Evolutionary conservation across 2,797 vertebrate genomes (phyloP).

Genomic region (Coccyzus lansbergi): DNA sequence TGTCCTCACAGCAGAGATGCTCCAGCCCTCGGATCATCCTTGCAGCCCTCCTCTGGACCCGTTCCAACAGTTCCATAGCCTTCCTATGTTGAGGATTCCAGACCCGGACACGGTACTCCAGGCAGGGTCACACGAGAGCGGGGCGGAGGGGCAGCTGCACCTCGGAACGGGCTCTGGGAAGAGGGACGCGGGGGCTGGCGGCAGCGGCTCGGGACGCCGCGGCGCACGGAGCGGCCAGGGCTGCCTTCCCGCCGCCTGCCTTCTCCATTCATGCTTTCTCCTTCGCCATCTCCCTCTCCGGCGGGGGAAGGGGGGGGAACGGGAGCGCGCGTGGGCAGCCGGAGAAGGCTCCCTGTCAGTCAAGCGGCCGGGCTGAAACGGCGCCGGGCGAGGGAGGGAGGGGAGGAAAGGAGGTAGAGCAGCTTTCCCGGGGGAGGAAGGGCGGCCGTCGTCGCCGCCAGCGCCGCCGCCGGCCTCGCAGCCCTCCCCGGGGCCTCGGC

Average conservation of each 20-base stretch:
- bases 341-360: constrained; percentile 76
- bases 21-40: no score
- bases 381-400: constrained; percentile 40
- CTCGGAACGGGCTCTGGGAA: no score
- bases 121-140: no score
- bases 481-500: constrained; percentile 20
- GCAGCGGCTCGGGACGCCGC: no score
- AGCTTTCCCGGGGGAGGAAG: constrained; percentile 65
- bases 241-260: neutral
- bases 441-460: constrained; percentile 58
- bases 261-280: constrained; percentile 75
- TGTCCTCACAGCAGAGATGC: no score
- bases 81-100: no score
- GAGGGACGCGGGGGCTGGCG: no score
- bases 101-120: no score
- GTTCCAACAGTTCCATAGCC: no score
- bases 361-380: constrained; percentile 71
- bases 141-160: no score
- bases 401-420: constrained; percentile 35
- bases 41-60: no score
- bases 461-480: no score
- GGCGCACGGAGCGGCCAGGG: neutral
- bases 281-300: constrained; percentile 39
- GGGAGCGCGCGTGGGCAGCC: constrained; percentile 70
- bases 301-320: constrained; percentile 59